These are phyloP conservation scores for Lagodon rhomboides DNA, from an alignment of 2,797 vertebrate species.

Conservation along the genomic window DNA sequence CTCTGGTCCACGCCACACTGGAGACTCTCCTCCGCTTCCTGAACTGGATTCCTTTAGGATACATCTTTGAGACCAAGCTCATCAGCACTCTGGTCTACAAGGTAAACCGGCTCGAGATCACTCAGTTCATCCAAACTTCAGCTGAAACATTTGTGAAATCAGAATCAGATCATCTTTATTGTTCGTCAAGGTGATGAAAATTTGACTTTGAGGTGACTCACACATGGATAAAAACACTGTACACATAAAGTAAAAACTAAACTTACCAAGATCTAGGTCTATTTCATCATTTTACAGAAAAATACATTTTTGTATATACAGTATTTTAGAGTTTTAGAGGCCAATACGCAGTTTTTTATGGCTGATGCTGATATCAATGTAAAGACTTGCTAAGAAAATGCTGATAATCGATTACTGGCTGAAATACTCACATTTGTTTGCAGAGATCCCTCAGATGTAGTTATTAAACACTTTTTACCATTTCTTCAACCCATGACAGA, in stretches of 20 bases:
- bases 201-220: background rate
- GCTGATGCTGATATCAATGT: too few relatives aligned
- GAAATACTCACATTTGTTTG: too few relatives aligned
- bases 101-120: conserved; percentile 24
- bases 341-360: too few relatives aligned
- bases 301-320: too few relatives aligned
- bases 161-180: background rate
- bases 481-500: too few relatives aligned
- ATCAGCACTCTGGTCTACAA: conserved; percentile 93
- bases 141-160: background rate
- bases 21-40: conserved; percentile 97
- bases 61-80: conserved; percentile 98
- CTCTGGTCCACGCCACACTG: conserved; percentile 96
- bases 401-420: too few relatives aligned
- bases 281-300: too few relatives aligned
- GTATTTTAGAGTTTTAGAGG: too few relatives aligned
- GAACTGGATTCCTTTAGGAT: conserved; percentile 99
- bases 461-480: too few relatives aligned
- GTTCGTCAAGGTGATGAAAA: background rate
- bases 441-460: too few relatives aligned
- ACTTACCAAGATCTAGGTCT: too few relatives aligned
- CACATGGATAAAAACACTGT: background rate
- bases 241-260: background rate
- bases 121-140: background rate
- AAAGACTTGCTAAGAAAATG: too few relatives aligned